Evolutionary conservation across 2,797 vertebrate genomes (phyloP).

Genomic region (Trematomus bernacchii): DNA sequence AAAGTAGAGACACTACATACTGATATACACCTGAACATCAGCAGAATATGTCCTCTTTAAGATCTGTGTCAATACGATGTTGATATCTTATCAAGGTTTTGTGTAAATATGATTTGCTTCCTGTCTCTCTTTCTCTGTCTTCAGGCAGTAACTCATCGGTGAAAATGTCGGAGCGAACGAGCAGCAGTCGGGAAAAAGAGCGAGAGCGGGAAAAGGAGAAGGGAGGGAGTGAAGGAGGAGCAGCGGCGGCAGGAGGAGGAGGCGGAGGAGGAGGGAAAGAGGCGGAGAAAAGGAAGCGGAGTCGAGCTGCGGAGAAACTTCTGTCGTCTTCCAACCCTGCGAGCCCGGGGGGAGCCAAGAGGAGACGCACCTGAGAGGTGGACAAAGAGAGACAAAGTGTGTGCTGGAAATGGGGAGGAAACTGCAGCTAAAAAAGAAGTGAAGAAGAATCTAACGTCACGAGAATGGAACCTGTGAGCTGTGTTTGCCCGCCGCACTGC

Average conservation of each 20-base stretch:
- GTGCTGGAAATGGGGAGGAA: neutral
- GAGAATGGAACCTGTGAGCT: slow-evolving; percentile 5
- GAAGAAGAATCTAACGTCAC: neutral
- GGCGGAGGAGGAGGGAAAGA: slow-evolving; percentile 66
- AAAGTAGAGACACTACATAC: no score
- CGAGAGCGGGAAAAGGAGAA: slow-evolving; percentile 69
- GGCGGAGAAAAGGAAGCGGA: slow-evolving; percentile 75
- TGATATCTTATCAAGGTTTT: neutral
- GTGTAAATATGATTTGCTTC: slow-evolving; percentile 27
- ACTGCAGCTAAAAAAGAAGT: neutral
- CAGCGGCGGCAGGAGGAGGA: neutral
- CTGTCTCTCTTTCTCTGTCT: slow-evolving; percentile 16
- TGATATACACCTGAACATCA: no score
- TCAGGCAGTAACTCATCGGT: slow-evolving; percentile 81
- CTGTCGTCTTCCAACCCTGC: slow-evolving; percentile 76
- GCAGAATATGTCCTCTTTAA: neutral
- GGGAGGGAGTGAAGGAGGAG: slow-evolving; percentile 43
- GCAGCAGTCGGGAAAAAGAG: slow-evolving; percentile 71
- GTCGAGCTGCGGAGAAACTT: slow-evolving; percentile 69
- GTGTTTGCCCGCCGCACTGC: neutral
- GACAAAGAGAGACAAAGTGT: neutral
- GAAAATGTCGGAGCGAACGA: slow-evolving; percentile 72
- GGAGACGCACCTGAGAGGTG: slow-evolving; percentile 74
- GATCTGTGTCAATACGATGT: neutral
- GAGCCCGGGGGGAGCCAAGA: slow-evolving; percentile 77